Base-by-base conservation (phyloP, 2,888 invertebrate species). In the Sarcophaga subvicina region DNA sequence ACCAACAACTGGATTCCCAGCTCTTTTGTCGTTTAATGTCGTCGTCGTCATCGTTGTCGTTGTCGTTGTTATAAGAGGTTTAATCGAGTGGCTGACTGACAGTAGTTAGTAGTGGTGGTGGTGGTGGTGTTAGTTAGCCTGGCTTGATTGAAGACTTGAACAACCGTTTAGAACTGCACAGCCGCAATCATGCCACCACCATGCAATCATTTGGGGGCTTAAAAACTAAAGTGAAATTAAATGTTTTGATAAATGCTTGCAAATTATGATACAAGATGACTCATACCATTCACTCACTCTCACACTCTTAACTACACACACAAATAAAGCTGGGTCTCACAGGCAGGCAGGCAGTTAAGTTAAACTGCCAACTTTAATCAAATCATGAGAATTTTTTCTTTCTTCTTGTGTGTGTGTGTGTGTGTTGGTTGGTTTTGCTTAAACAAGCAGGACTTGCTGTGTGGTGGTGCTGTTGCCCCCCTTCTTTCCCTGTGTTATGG, bases 151-250 rank as follows among this genome's bases (percentile, higher is more conserved):
- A 27, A 54, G 45, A 22, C 37, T 37, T 37, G 37, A 37, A 10
- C 37, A 37, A 37, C 37, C 37, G 37, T 37, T 37, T 37, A 37
- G 37, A 37, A 37, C 10, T 0, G 37, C 37, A 37, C 5, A 3
- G 27, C 1, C 5, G 37, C 1, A 37, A 37, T 6, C 37, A 37
- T 37, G 37, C 47, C 25, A 69, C 60, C 27, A 71, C 25, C 59
- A 47, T 47, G 49, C 37, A 10, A 49, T 47, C 8, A 22, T 63
- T 20, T 20, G 63, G 63, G 14, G 73, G 67, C 63, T 37, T 37
- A 8, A 37, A 72, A 73, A 37, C 69, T 72, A 83, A 86, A 83
- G 80, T 78, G 86, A 86, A 86, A 86, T 86, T 83, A 83, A 86
- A 73, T 62, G 67, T 59, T 81, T 37, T 81, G 75, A 75, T 81